Evolutionary conservation across 1,140 invertebrate genomes (phyloP).

Genomic region (Mercenaria mercenaria): DNA sequence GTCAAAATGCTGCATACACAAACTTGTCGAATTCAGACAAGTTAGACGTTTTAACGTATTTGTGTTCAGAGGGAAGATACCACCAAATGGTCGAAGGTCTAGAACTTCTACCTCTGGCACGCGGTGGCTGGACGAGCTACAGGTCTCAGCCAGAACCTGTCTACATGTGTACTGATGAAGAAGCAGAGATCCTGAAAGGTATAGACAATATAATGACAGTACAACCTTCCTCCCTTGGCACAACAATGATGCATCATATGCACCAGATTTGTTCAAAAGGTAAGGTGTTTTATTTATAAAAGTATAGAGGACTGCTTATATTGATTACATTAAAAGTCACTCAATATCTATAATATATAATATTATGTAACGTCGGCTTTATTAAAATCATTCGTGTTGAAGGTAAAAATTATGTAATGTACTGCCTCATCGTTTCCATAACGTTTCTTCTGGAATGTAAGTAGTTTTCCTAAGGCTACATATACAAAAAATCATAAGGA

Average conservation of each 20-base stretch:
- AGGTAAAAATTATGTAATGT: too few species aligned
- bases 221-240: not conserved
- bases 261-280: not conserved
- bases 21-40: conserved; percentile 27
- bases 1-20: conserved; percentile 2
- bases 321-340: too few species aligned
- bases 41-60: conserved; percentile 1
- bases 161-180: conserved; percentile 30
- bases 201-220: not conserved
- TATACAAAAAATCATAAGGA: too few species aligned
- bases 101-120: conserved; percentile 32
- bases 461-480: too few species aligned
- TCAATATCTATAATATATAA: too few species aligned
- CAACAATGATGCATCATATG: not conserved
- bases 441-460: too few species aligned
- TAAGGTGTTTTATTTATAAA: not conserved
- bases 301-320: too few species aligned
- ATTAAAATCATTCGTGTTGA: too few species aligned
- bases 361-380: too few species aligned
- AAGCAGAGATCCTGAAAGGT: not conserved
- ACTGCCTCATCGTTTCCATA: too few species aligned
- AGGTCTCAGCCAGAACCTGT: not conserved
- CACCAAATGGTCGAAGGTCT: conserved; percentile 31
- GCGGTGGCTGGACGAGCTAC: conserved; percentile 22
- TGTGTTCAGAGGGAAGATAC: not conserved